Percentiles rank a stretch among this genome's conserved stretches.
Evolutionary conservation across 2,113 vertebrate species (phyloP).

Genomic region (Capricornis sumatraensis): DNA sequence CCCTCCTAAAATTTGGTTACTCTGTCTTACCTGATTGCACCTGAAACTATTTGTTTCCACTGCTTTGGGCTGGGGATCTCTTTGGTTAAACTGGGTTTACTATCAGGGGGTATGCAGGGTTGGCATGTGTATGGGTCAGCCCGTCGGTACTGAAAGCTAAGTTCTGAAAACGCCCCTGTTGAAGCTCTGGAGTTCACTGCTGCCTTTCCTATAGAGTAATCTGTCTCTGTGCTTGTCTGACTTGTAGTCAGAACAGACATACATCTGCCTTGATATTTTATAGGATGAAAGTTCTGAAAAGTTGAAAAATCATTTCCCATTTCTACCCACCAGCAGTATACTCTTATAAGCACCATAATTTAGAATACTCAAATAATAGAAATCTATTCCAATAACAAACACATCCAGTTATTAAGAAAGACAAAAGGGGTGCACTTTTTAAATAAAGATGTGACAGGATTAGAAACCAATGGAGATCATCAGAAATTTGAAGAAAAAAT

Average conservation of each 20-base stretch:
- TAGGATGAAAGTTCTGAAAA: background rate
- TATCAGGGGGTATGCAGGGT: fast-evolving
- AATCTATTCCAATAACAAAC: conserved; percentile 49
- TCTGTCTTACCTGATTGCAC: background rate
- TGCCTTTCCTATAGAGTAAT: background rate
- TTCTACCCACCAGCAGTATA: background rate
- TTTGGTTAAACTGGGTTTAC: background rate
- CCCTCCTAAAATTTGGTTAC: background rate
- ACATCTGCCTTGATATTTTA: background rate
- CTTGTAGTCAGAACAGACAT: background rate
- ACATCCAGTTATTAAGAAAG: conserved; percentile 64
- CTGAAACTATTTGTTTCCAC: background rate
- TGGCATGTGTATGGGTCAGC: fast-evolving
- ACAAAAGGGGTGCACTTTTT: conserved; percentile 65
- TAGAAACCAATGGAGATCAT: conserved; percentile 67
- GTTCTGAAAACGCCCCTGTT: background rate
- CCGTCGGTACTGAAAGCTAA: background rate
- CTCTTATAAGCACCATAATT: conserved; percentile 14
- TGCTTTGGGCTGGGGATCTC: background rate
- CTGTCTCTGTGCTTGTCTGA: background rate
- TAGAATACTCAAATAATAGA: conserved; percentile 54
- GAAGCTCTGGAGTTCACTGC: background rate
- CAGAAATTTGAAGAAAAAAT: conserved; percentile 55
- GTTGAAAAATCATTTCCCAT: conserved; percentile 5
- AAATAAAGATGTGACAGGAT: conserved; percentile 68